These are phyloP conservation scores for Sebastes hubbsi DNA, from an alignment of 2,797 vertebrate species.

Conservation along the genomic window DNA sequence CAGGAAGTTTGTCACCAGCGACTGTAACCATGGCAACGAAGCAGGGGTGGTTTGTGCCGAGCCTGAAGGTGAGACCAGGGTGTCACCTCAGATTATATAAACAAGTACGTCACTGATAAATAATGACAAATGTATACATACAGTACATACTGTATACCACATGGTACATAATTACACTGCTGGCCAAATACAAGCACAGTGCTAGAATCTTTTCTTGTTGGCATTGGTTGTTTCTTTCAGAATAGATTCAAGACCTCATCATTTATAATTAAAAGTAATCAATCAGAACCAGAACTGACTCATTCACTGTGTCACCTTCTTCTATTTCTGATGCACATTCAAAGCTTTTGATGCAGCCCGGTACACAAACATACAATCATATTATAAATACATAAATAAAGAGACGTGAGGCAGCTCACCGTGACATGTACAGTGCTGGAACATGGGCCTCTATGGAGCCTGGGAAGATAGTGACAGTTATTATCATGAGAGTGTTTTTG, in stretches of 20 bases:
- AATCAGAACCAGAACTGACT: not conserved
- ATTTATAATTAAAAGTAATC: not conserved
- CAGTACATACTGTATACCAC: not conserved
- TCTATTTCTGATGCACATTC: not conserved
- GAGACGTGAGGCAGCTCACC: not conserved
- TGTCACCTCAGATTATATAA: not conserved
- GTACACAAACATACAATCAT: no score
- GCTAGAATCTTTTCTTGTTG: not conserved
- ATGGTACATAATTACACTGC: not conserved
- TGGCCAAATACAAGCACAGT: not conserved
- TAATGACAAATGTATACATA: not conserved
- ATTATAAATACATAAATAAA: not conserved
- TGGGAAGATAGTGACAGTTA: not conserved
- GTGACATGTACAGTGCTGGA: not conserved
- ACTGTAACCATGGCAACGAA: constrained; percentile 83
- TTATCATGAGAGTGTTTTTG: not conserved
- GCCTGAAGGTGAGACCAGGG: constrained; percentile 81
- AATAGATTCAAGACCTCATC: not conserved
- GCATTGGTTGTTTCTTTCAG: not conserved
- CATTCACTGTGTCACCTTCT: not conserved
- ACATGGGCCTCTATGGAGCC: not conserved
- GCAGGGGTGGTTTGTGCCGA: constrained; percentile 81
- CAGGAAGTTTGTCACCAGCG: constrained; percentile 71
- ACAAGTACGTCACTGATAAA: not conserved
- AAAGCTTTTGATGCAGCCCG: not conserved